Evolutionary conservation across 2,888 invertebrate genomes (phyloP), one percentile per base, ranked within the genome.

Genomic region (Anagyrus pseudococci): DNA sequence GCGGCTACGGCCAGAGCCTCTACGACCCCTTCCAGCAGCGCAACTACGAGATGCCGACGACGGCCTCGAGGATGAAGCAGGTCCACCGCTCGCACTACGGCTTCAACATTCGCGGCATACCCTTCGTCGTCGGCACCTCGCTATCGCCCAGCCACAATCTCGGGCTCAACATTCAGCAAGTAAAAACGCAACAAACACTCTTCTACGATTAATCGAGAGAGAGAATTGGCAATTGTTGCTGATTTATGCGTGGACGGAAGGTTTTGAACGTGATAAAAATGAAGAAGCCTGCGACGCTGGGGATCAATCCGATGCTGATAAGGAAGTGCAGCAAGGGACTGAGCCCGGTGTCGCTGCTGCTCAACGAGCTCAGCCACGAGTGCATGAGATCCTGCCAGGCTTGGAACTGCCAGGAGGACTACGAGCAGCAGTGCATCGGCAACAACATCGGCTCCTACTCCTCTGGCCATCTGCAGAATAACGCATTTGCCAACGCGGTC

Each of bases 11-110:
- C n/a, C 25, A n/a, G 2, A n/a, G 17, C n/a, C 22, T 41, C 2
- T 19, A 10, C 25, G 13, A 1, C n/a, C 15, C 17, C 4, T 2
- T 4, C 29, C n/a, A 43, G 2, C 17, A 43, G 15, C 43, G 43
- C 43, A 15, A 71, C 58, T 89, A 89, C 73, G 86, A 88, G 75
- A 72, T 84, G 74, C 88, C 89, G 3, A 89, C 89, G 0, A 84
- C 87, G n/a, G 84, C 89, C 0, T 89, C 89, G 0, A 85, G 84
- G 73, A 83, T 88, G 83, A 89, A 88, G 73, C 85, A 85, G 73
- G 84, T 85, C 0, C 84, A 84, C 29, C 82, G 83, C 72, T 83
- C 84, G 10, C 85, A 84, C 70, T 81, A 82, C 65, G 72, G 76
- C 62, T 81, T 80, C 61, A 82, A 83, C 70, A 82, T 83, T 58